Conservation (phyloP, 2,113 vertebrate genomes). For the Calypte anna region DNA sequence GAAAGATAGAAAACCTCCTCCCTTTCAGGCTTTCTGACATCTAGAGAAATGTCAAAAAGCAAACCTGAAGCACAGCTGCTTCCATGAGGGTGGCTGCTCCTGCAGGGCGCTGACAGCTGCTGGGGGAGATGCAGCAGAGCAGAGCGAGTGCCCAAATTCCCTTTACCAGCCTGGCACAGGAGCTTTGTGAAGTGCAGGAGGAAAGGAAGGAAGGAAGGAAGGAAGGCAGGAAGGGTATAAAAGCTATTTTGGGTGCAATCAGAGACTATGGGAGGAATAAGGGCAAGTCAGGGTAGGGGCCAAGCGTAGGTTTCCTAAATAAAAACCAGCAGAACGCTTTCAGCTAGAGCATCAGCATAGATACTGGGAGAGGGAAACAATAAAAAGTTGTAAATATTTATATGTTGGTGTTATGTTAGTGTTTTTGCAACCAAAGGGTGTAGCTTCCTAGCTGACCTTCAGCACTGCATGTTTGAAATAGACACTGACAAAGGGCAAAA, state of each 20-base stretch:
- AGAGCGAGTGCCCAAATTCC: not conserved
- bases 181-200: not conserved
- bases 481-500: not conserved
- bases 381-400: not conserved
- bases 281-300: not conserved
- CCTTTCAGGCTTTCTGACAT: not conserved
- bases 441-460: not conserved
- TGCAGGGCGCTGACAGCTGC: slow-evolving; percentile 45
- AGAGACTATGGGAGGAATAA: not conserved
- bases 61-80: not conserved
- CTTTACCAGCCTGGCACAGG: not conserved
- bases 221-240: not conserved
- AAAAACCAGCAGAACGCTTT: not conserved
- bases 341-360: not conserved
- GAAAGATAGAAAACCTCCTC: not conserved
- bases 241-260: not conserved
- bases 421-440: not conserved
- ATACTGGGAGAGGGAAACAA: not conserved
- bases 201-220: too few species aligned
- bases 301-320: not conserved
- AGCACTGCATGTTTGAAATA: not conserved
- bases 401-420: not conserved
- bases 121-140: not conserved
- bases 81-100: not conserved
- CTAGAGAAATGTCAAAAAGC: not conserved